A percentile compares a stretch with the other conserved stretches of the same genome.
Evolutionary conservation across 1,140 invertebrate genomes (phyloP).

Genomic region (Anagrus nilaparvatae): DNA sequence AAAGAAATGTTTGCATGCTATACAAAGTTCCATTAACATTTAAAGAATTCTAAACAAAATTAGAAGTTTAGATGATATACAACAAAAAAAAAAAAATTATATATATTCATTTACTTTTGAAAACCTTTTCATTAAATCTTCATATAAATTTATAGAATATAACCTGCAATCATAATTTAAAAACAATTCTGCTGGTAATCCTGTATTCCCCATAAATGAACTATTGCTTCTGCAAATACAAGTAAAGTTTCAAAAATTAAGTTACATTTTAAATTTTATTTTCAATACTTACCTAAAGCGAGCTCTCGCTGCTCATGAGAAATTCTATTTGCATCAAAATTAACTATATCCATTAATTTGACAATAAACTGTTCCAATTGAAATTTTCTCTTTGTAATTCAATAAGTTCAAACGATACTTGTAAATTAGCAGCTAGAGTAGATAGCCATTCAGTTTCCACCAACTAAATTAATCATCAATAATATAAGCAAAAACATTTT

Average conservation of each 20-base stretch:
- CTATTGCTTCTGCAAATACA: conserved; percentile 61
- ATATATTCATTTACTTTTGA: conserved; percentile 68
- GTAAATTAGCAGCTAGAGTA: conserved; percentile 79
- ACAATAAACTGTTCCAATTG: conserved; percentile 84
- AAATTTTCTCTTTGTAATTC: conserved; percentile 84
- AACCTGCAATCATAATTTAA: conserved; percentile 98
- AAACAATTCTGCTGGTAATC: conserved; percentile 88
- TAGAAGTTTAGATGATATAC: background rate
- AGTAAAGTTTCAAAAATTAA: no score
- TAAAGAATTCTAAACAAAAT: conserved; percentile 64
- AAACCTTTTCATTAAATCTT: conserved; percentile 89
- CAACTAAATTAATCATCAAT: conserved; percentile 48
- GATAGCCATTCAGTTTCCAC: conserved; percentile 76
- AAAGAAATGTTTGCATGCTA: conserved; percentile 86
- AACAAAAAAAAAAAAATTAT: conserved; percentile 5
- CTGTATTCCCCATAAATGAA: conserved; percentile 88
- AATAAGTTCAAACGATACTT: conserved; percentile 89
- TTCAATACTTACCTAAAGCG: conserved; percentile 67
- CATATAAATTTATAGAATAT: conserved; percentile 93
- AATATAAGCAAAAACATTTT: background rate
- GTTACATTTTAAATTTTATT: background rate
- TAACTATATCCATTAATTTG: conserved; percentile 82
- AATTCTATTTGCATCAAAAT: conserved; percentile 72
- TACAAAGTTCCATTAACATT: conserved; percentile 72
- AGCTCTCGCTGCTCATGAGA: conserved; percentile 89